A percentile compares a stretch with the other conserved stretches of the same genome.
Conservation (phyloP, 2,797 vertebrate species). For the Rhynchonycteris naso region DNA sequence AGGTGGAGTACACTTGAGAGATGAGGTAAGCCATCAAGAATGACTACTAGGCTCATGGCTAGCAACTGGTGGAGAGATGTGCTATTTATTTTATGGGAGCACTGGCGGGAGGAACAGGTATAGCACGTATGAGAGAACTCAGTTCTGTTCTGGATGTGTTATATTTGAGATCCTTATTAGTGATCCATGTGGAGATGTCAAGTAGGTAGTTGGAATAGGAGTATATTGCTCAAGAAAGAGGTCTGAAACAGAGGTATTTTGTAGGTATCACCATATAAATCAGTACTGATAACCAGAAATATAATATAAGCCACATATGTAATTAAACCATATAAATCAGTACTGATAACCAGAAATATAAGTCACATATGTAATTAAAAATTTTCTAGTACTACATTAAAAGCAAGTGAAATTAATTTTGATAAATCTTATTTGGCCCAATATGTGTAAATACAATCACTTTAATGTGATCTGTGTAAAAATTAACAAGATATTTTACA, state of each 20-base stretch:
- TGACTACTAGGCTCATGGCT: neutral
- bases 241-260: neutral
- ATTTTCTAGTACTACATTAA: neutral
- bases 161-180: neutral
- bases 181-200: neutral
- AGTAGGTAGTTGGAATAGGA: neutral
- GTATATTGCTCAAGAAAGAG: neutral
- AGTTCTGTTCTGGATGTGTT: neutral
- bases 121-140: neutral
- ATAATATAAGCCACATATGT: neutral
- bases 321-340: neutral
- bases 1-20: neutral
- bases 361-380: neutral
- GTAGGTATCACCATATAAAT: neutral
- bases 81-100: neutral
- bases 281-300: neutral
- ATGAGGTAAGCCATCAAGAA: neutral
- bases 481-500: neutral
- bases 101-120: neutral
- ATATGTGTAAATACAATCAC: neutral
- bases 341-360: neutral
- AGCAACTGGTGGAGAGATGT: neutral
- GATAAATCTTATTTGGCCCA: neutral
- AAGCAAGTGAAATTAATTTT: slow-evolving; percentile 35
- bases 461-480: neutral